Evolutionary conservation across 1,140 invertebrate species (phyloP).

Genomic region (Drosophila rhopaloa): DNA sequence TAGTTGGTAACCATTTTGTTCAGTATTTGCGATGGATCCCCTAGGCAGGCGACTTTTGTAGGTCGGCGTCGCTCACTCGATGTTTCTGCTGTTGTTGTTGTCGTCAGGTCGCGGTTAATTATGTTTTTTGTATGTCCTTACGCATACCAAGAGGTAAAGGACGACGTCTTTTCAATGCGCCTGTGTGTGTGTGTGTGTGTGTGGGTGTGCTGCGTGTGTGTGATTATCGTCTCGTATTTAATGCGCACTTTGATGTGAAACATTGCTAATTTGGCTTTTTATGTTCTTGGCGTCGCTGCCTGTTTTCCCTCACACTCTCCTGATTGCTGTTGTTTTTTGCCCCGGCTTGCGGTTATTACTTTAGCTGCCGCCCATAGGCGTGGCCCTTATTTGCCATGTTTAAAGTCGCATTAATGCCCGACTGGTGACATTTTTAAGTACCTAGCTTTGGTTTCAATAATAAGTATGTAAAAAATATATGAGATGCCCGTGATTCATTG

Average conservation of each 20-base stretch:
- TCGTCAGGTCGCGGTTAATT: conserved; percentile 76
- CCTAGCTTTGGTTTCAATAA: conserved; percentile 51
- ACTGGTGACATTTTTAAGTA: conserved; percentile 37
- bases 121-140: conserved; percentile 73
- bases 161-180: conserved; percentile 19
- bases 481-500: background rate
- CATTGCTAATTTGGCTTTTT: conserved; percentile 75
- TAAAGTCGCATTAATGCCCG: conserved; percentile 41
- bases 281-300: conserved; percentile 39
- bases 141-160: conserved; percentile 53
- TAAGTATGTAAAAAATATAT: conserved; percentile 12
- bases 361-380: background rate
- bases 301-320: background rate
- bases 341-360: conserved; percentile 1
- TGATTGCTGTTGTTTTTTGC: conserved; percentile 2
- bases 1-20: background rate
- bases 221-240: conserved; percentile 79
- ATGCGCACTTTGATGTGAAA: conserved; percentile 81
- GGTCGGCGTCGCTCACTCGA: conserved; percentile 19
- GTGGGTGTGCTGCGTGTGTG: conserved; percentile 36
- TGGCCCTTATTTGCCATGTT: conserved; percentile 30
- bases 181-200: conserved; percentile 7
- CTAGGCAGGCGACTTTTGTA: conserved; percentile 38
- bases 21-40: conserved; percentile 7
- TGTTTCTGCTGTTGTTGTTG: conserved; percentile 27